Evolutionary conservation across 2,797 vertebrate species (phyloP).

Genomic region (Poeciliopsis infans): DNA sequence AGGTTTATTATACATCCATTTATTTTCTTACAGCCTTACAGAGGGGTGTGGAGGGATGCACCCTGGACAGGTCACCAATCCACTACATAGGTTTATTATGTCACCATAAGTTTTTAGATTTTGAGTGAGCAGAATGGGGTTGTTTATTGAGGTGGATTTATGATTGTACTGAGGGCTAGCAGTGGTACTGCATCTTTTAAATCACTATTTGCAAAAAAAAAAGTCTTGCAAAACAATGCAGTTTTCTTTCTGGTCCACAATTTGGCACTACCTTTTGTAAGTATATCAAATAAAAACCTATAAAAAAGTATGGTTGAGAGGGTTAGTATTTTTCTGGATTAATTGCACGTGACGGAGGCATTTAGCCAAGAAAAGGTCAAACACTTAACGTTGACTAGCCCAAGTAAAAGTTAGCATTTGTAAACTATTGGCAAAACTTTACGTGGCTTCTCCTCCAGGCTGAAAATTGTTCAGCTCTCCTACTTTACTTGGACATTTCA

Average conservation of each 20-base stretch:
- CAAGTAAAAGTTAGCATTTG: not conserved
- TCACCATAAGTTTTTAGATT: not conserved
- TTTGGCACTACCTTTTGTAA: not conserved
- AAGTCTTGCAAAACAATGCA: not conserved
- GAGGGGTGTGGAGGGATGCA: too few relatives aligned
- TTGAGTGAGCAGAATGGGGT: not conserved
- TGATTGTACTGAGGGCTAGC: constrained; percentile 46
- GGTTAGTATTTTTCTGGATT: not conserved
- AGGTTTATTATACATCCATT: not conserved
- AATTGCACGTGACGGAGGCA: not conserved
- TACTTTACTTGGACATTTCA: not conserved
- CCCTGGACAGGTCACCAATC: too few relatives aligned
- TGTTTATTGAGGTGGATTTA: constrained; percentile 61
- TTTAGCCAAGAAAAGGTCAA: not conserved
- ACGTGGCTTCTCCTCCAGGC: not conserved
- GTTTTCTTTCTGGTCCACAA: not conserved
- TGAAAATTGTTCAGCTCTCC: not conserved
- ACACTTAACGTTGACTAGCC: not conserved
- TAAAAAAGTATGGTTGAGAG: not conserved
- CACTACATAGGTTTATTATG: not conserved
- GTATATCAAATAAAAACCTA: not conserved
- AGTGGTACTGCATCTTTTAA: constrained; percentile 36
- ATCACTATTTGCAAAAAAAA: not conserved
- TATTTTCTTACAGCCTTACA: too few relatives aligned
- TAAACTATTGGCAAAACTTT: not conserved